A percentile compares a stretch with the other conserved stretches of the same genome.
phyloP scores from a whole-genome alignment of 2,888 invertebrate species.

The Diarsia brunnea region DNA sequence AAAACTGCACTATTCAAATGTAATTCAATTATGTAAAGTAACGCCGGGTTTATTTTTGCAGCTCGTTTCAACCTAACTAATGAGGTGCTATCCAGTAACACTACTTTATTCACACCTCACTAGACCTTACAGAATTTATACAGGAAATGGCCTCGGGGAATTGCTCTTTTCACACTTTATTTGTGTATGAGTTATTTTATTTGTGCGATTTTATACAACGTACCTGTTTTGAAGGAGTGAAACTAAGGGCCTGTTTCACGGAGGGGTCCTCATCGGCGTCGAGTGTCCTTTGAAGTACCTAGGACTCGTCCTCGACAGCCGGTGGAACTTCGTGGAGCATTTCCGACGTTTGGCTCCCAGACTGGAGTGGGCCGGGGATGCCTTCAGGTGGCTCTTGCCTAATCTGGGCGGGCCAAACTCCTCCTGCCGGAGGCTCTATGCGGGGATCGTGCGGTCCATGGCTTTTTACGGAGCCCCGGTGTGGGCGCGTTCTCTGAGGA shows the following conservation, averaged over 20 bases:
- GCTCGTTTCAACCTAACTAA: constrained; percentile 53
- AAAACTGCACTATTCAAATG: constrained; percentile 65
- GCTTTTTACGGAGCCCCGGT: too few species aligned
- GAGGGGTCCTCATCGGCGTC: too few species aligned
- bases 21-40: constrained; percentile 65
- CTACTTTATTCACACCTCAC: constrained; percentile 58
- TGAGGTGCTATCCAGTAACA: constrained; percentile 59
- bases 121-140: constrained; percentile 46
- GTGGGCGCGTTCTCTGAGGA: too few species aligned
- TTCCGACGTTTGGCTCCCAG: too few species aligned
- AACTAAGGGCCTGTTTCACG: background rate
- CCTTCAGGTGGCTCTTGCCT: too few species aligned
- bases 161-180: constrained; percentile 36
- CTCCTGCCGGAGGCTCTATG: too few species aligned
- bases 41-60: constrained; percentile 60
- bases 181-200: constrained; percentile 44
- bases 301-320: too few species aligned
- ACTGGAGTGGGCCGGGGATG: too few species aligned
- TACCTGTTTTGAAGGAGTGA: constrained; percentile 2
- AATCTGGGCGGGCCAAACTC: too few species aligned
- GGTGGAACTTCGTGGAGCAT: too few species aligned
- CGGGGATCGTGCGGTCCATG: too few species aligned
- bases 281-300: too few species aligned
- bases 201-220: background rate
- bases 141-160: constrained; percentile 48